These are phyloP conservation scores for Lomographa bimaculata DNA, from an alignment of 2,888 invertebrate species.

Conservation along the genomic window DNA sequence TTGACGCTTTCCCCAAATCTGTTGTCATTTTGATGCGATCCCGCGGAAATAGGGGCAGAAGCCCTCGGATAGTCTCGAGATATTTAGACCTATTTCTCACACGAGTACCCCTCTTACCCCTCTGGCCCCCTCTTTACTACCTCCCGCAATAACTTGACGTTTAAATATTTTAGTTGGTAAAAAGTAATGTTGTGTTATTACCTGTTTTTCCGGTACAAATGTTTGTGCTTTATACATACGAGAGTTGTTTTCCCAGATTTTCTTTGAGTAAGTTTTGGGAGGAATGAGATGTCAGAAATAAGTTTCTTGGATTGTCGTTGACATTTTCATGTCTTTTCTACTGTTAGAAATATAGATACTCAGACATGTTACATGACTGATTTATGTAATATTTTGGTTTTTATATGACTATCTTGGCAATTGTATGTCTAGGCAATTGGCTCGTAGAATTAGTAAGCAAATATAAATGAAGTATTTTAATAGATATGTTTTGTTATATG, in stretches of 20 bases:
- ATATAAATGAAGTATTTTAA: too few species aligned
- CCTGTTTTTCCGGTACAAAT: conserved; percentile 36
- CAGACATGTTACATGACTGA: too few species aligned
- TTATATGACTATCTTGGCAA: too few species aligned
- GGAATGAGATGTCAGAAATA: too few species aligned
- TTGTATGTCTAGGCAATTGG: too few species aligned
- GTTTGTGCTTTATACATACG: conserved; percentile 1
- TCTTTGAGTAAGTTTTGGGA: conserved; percentile 1
- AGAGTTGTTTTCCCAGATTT: background rate
- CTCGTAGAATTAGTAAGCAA: too few species aligned
- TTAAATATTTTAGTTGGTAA: conserved; percentile 75
- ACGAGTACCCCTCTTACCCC: conserved; percentile 46
- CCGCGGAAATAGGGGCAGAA: conserved; percentile 73
- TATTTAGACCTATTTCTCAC: conserved; percentile 78
- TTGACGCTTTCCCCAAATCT: conserved; percentile 81
- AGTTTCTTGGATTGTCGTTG: too few species aligned
- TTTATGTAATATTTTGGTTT: too few species aligned
- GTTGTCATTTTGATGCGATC: conserved; percentile 80
- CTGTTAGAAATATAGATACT: too few species aligned
- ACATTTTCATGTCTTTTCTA: too few species aligned
- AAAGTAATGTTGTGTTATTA: conserved; percentile 72
- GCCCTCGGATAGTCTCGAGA: conserved; percentile 73
- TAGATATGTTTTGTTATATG: too few species aligned
- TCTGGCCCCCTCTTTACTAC: conserved; percentile 10
- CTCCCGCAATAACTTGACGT: conserved; percentile 48